A percentile compares a stretch with the other conserved stretches of the same genome.
phyloP scores from a whole-genome alignment of 1,140 invertebrate genomes.

The Pissodes strobi region DNA sequence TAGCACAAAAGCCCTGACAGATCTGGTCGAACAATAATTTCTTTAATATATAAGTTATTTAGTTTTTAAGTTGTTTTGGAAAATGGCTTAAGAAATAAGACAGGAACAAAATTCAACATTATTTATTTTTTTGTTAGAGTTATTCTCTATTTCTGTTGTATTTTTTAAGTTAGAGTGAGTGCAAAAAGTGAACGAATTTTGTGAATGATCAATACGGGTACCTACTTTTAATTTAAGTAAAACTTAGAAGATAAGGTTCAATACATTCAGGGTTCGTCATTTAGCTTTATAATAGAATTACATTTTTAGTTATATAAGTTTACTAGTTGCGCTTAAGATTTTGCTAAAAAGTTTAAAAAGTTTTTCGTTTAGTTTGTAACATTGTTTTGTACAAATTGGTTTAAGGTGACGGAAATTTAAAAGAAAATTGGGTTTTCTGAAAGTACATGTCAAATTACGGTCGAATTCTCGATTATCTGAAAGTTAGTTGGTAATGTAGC shows the following conservation, averaged over 20 bases:
- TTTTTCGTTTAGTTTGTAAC: neutral
- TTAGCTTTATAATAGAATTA: conserved; percentile 28
- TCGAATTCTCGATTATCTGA: too few species aligned
- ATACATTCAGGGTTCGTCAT: conserved; percentile 33
- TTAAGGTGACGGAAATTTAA: conserved; percentile 24
- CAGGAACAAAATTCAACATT: too few species aligned
- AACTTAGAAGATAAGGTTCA: too few species aligned
- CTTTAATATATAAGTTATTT: neutral
- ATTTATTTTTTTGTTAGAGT: neutral
- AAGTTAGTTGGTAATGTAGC: too few species aligned
- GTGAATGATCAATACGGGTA: conserved; percentile 5
- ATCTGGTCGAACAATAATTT: too few species aligned
- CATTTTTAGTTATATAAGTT: conserved; percentile 20
- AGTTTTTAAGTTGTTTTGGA: neutral
- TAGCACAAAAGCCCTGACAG: too few species aligned
- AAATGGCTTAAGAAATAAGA: conserved; percentile 5
- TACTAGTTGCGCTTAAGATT: conserved; percentile 10
- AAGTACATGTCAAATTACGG: neutral
- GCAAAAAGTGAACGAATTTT: conserved; percentile 1
- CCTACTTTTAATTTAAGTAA: neutral
- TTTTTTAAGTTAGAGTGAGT: neutral
- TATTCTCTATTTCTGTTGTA: neutral
- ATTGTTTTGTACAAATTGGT: conserved; percentile 4
- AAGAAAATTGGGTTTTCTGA: neutral
- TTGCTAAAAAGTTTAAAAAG: too few species aligned